Base-by-base conservation (phyloP, 2,113 vertebrate species). In the Glareola pratincola region DNA sequence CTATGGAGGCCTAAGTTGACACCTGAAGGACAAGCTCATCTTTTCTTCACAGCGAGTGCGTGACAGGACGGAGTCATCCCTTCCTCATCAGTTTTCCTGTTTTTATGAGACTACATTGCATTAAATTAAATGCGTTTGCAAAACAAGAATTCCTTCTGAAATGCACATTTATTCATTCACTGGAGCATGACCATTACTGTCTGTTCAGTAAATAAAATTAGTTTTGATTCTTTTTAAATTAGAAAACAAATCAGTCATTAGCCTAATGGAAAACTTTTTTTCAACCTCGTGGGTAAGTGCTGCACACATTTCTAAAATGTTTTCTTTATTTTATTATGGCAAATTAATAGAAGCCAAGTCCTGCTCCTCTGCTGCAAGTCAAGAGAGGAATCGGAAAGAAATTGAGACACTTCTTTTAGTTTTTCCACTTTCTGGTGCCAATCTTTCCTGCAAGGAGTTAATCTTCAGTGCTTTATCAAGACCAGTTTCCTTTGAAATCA, bases 181-280 rank as follows among this genome's bases (percentile, higher is more conserved):
- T 32, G 63, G 43, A 76, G 62, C 32, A 9, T 79, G 76, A 82
- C 72, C 4, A 14, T 78, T 54, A 12, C 51, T 64, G 45, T 13
- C 41, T 37, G 53, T 37, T 76, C 56, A 22, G 81, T 32, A 92
- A 94, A 94, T 90, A 86, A 87, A 94, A 94, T 91, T 36, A 89
- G 63, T 50, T 87, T 50, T 72, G 68, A 94, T 85, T 90, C 8
- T 30, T 50, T 73, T n/a, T 57, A 39, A 95, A 94, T 84, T 79
- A 73, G 68, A 80, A 68, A 83, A 86, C 48, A 90, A 84, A 93
- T 84, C 77, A 90, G 48, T 84, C 67, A 87, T 87, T 73, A 91
- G 63, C 59, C 36, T 80, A 91, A 91, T 84, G 84, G 80, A 91
- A 90, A 93, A 81, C 43, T 43, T 57, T 75, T 75, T 45, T 72